Conservation (phyloP, 2,797 vertebrate genomes). For the Chlorospingus semifuscus region DNA sequence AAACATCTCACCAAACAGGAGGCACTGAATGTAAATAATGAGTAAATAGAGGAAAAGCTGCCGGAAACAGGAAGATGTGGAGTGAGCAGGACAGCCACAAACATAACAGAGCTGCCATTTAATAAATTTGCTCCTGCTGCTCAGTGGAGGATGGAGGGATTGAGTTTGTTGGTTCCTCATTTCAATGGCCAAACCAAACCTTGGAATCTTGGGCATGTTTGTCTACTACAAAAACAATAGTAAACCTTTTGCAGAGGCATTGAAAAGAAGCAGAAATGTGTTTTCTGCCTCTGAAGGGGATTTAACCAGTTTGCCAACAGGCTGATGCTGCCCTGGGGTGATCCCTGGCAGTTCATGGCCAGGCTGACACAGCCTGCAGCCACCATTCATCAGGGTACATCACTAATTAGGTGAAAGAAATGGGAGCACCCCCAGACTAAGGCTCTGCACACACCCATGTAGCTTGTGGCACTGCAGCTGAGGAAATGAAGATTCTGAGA, state of each 20-base stretch:
- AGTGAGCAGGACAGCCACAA: neutral
- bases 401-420: neutral
- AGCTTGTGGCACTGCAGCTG: neutral
- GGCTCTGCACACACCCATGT: accelerated
- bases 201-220: neutral
- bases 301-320: neutral
- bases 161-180: neutral
- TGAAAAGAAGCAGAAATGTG: neutral
- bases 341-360: neutral
- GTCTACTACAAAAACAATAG: neutral
- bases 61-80: neutral
- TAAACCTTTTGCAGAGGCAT: neutral
- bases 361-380: neutral
- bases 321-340: neutral
- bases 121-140: neutral
- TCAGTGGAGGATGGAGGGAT: neutral
- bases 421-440: neutral
- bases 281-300: neutral
- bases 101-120: neutral
- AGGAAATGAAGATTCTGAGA: neutral
- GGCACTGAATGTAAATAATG: neutral
- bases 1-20: neutral
- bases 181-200: neutral
- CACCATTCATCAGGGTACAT: neutral
- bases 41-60: neutral